Percentiles rank a stretch among this genome's conserved stretches.
phyloP scores from a whole-genome alignment of 1,140 invertebrate species.

The Leptinotarsa defecta region DNA sequence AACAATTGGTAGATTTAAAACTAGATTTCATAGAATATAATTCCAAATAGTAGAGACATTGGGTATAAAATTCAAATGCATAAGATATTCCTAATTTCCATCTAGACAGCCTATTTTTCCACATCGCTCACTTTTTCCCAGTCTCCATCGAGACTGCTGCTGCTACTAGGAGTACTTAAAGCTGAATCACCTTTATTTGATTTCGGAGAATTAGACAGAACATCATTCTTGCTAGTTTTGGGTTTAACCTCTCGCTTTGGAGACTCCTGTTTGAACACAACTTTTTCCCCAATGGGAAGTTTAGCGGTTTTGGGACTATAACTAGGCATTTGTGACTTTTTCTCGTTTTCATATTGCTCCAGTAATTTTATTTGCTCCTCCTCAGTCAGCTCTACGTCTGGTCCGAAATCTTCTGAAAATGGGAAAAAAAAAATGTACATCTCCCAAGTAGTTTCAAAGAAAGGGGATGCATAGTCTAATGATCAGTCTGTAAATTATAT shows the following conservation, averaged over 20 bases:
- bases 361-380: conserved; percentile 64
- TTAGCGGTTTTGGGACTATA: conserved; percentile 15
- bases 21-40: conserved; percentile 16
- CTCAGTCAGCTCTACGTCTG: conserved; percentile 63
- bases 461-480: too few relatives aligned
- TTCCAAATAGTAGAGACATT: not conserved
- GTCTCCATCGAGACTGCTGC: conserved; percentile 53
- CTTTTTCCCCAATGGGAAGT: conserved; percentile 27
- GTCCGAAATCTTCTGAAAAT: conserved; percentile 63
- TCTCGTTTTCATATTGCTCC: conserved; percentile 63
- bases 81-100: not conserved
- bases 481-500: too few relatives aligned
- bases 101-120: conserved; percentile 38
- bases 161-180: conserved; percentile 48
- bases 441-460: not conserved
- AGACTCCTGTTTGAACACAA: conserved; percentile 32
- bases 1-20: conserved; percentile 12
- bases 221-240: conserved; percentile 16
- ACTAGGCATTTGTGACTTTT: conserved; percentile 34
- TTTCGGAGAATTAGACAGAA: conserved; percentile 17
- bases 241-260: conserved; percentile 24
- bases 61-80: conserved; percentile 16
- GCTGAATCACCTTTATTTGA: conserved; percentile 43
- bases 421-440: not conserved
- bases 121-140: conserved; percentile 54